phyloP scores from a whole-genome alignment of 1,140 invertebrate genomes.

The Paramacrobiotus metropolitanus region DNA sequence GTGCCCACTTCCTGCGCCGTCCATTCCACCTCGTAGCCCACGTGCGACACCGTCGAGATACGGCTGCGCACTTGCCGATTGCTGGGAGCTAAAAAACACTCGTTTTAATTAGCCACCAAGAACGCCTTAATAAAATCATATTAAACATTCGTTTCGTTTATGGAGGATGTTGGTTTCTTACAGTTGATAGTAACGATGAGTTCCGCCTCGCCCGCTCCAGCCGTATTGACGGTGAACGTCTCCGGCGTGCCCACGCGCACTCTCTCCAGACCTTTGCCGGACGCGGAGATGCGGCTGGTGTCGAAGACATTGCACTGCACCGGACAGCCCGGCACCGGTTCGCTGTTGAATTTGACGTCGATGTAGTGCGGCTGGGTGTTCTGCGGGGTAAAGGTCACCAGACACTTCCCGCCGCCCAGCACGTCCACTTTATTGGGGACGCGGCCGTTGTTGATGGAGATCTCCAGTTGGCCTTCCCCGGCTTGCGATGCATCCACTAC shows the following conservation, averaged over 20 bases:
- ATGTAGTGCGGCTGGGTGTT: constrained; percentile 69
- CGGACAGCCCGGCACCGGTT: constrained; percentile 71
- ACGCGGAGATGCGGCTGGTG: constrained; percentile 49
- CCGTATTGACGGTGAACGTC: constrained; percentile 64
- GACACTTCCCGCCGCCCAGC: constrained; percentile 69
- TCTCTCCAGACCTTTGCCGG: constrained; percentile 51
- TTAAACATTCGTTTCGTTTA: no score
- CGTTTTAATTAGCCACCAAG: no score
- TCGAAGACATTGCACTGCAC: constrained; percentile 57
- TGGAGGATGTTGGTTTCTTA: constrained; percentile 16
- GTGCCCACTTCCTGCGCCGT: constrained; percentile 16
- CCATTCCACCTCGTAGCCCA: not conserved
- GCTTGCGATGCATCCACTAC: constrained; percentile 80
- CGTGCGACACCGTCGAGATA: not conserved
- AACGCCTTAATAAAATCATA: no score
- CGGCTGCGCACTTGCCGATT: constrained; percentile 9
- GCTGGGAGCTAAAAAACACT: constrained; percentile 5
- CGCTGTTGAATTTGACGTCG: constrained; percentile 93
- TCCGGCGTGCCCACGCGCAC: constrained; percentile 63
- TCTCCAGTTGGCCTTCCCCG: constrained; percentile 87
- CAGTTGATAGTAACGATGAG: constrained; percentile 61
- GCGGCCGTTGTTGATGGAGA: constrained; percentile 90
- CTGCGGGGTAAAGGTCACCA: constrained; percentile 86
- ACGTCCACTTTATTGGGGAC: constrained; percentile 91
- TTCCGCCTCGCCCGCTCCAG: constrained; percentile 53